phyloP scores from a whole-genome alignment of 2,797 vertebrate species.

The Scolopax bukidnonensis region DNA sequence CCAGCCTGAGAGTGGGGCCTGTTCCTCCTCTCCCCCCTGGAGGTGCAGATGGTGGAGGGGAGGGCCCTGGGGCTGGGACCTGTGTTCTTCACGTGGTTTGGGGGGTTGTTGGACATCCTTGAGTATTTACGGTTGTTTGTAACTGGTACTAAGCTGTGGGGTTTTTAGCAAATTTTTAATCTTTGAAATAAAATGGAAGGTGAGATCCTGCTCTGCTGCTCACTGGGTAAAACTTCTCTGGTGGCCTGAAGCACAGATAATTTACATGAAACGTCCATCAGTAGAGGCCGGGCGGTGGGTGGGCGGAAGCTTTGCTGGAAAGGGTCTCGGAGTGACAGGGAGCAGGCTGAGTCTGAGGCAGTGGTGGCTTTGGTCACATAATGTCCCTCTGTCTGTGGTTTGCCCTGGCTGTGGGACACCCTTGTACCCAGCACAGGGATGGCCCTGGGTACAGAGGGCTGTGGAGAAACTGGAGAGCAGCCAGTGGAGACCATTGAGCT shows the following conservation, averaged over 20 bases:
- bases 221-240: background rate
- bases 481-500: rapidly evolving
- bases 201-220: background rate
- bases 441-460: background rate
- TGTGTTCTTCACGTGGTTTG: rapidly evolving
- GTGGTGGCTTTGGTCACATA: background rate
- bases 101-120: background rate
- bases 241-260: background rate
- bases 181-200: constrained; percentile 37
- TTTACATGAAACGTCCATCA: rapidly evolving
- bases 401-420: background rate
- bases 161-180: background rate
- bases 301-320: background rate
- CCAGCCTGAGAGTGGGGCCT: background rate
- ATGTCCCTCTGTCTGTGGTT: rapidly evolving
- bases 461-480: background rate
- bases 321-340: background rate
- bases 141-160: background rate
- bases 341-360: rapidly evolving
- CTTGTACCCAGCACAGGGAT: no score
- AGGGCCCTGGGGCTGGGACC: background rate
- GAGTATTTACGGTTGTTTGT: background rate
- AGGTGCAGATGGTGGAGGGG: background rate
- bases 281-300: rapidly evolving
- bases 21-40: background rate